A percentile compares a stretch with the other conserved stretches of the same genome.
These are phyloP conservation scores for Meloe dianella DNA, from an alignment of 2,888 invertebrate genomes.

Conservation along the genomic window DNA sequence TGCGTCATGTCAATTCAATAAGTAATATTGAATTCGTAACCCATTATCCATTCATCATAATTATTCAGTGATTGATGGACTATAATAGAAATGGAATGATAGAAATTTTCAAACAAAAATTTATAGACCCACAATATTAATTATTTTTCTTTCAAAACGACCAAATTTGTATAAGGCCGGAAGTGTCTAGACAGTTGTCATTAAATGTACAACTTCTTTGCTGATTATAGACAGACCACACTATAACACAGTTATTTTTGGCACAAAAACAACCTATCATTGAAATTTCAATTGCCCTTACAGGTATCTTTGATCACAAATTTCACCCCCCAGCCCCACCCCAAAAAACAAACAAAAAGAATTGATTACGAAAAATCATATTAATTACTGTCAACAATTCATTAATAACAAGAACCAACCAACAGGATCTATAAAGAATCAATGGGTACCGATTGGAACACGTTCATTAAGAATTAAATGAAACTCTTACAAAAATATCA, in stretches of 20 bases:
- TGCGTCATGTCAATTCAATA: constrained; percentile 31
- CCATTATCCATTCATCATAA: constrained; percentile 30
- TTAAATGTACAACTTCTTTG: not conserved
- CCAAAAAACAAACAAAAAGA: not conserved
- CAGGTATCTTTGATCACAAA: not conserved
- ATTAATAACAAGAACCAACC: too few species aligned
- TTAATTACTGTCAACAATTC: not conserved
- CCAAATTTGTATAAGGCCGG: too few species aligned
- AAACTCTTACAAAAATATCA: not conserved
- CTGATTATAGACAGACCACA: constrained; percentile 5
- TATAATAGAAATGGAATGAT: not conserved
- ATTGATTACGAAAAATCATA: not conserved
- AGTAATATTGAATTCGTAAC: constrained; percentile 21
- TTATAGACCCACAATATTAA: not conserved
- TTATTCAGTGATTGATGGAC: constrained; percentile 22
- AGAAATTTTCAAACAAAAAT: not conserved
- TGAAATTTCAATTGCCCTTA: not conserved
- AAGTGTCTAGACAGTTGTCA: constrained; percentile 7
- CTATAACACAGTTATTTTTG: not conserved
- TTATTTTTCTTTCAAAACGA: not conserved
- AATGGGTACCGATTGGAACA: not conserved
- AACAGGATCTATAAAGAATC: not conserved
- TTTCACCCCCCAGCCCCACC: too few species aligned
- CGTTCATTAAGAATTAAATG: constrained; percentile 9
- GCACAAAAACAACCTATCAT: not conserved